Conservation (phyloP, 2,113 vertebrate genomes). For the Parus major region DNA sequence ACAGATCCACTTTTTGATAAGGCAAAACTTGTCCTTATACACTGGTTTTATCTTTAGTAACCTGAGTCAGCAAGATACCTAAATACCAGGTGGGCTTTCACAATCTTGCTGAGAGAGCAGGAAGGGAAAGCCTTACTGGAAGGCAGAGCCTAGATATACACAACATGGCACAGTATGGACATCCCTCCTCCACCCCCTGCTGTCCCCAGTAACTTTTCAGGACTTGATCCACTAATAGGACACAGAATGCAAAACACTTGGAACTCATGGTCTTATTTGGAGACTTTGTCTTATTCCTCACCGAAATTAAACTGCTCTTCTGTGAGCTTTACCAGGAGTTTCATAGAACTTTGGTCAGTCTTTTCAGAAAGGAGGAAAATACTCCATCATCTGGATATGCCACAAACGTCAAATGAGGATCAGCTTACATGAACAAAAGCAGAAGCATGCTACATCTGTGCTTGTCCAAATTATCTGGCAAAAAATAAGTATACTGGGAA, state of each 20-base stretch:
- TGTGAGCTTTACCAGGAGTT: background rate
- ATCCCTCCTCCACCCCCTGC: background rate
- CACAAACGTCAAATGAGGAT: background rate
- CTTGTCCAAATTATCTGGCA: background rate
- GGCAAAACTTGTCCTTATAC: background rate
- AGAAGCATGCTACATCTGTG: background rate
- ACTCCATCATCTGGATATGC: background rate
- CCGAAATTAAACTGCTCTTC: background rate
- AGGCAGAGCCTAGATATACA: background rate
- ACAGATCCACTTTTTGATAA: background rate
- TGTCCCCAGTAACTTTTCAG: background rate
- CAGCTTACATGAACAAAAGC: background rate
- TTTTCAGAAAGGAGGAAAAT: background rate
- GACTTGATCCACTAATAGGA: background rate
- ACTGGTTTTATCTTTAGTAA: background rate
- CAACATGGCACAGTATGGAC: background rate
- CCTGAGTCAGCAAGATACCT: background rate
- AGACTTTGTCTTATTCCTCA: background rate
- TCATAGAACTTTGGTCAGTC: background rate
- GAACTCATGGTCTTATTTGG: background rate
- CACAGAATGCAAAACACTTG: background rate
- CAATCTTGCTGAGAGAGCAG: background rate
- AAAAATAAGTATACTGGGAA: background rate
- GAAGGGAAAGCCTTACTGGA: background rate
- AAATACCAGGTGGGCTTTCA: background rate